Evolutionary conservation across 2,888 invertebrate genomes (phyloP).

Genomic region (Busseola fusca): DNA sequence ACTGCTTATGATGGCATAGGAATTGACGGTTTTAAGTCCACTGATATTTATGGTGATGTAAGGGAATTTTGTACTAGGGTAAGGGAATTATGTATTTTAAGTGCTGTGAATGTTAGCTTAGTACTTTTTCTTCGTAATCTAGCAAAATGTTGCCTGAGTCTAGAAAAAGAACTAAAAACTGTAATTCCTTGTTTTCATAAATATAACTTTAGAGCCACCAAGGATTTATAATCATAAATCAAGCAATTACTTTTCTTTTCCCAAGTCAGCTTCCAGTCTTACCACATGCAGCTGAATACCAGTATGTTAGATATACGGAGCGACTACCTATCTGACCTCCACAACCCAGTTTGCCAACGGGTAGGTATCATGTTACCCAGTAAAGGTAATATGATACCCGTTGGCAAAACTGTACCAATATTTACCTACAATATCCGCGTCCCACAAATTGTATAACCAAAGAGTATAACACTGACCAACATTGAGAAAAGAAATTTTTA

Average conservation of each 20-base stretch:
- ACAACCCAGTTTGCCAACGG: not conserved
- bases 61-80: slow-evolving; percentile 60
- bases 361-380: too few relatives aligned
- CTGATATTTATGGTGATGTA: slow-evolving; percentile 75
- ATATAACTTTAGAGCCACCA: not conserved
- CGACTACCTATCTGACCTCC: not conserved
- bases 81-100: slow-evolving; percentile 46
- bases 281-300: not conserved
- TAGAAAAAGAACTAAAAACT: not conserved
- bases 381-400: too few relatives aligned
- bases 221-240: not conserved
- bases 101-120: slow-evolving; percentile 1
- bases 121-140: not conserved
- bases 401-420: not conserved
- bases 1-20: slow-evolving; percentile 83
- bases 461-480: not conserved
- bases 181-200: not conserved
- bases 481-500: not conserved
- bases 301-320: not conserved
- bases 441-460: too few relatives aligned
- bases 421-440: too few relatives aligned
- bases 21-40: slow-evolving; percentile 81
- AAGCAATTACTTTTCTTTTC: not conserved
- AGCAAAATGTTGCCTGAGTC: not conserved
- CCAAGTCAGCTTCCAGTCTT: not conserved